Evolutionary conservation across 2,888 invertebrate genomes (phyloP), one percentile per base, ranked within the genome.

Genomic region (Agriopis aurantiaria): DNA sequence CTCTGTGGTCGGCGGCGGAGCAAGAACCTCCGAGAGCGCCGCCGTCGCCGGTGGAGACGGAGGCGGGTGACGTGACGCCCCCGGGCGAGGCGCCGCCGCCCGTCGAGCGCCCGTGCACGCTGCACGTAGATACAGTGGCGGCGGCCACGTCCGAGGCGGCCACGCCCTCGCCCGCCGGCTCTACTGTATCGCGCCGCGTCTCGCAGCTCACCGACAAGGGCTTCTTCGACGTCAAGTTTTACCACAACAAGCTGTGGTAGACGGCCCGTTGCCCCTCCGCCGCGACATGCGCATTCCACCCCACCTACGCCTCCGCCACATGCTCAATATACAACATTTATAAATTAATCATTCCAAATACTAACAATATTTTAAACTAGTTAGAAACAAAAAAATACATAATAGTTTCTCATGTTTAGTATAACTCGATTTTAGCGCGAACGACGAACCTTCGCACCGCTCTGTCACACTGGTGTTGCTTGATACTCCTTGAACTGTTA

Each of bases 231-330:
- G 94, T 97, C 55, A 97, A 97, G 85, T 97, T 97, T 89, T 96
- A 96, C 88, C 97, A 97, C 88, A 97, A 96, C 81, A 96, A 96
- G 79, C 93, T 97, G 80, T 97, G 97, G 97, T 97, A 96, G 72
- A 71, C 33, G n/a, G 9, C 41, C 33, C 45, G 7, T 8, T 12
- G 12, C 58, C 58, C n/a, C 23, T 8, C 46, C 12, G 2, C 23
- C 46, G 14, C 62, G 11, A 10, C 45, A 2, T 7, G 43, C 46
- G 49, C 65, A 33, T 33, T 53, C 46, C 65, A 55, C 60, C 53
- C 14, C 10, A 11, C 49, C 12, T 45, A 3, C 14, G 1, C 2
- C 49, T 40, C 56, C 9, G 49, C 23, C 12, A 14, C 53, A 7
- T 43, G 56, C 56, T 61, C 55, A 23, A 23, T 33, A 48, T 52